Percentiles rank a stretch among this genome's conserved stretches.
These are phyloP conservation scores for Diadema setosum DNA, from an alignment of 35 echinoderm and acorn worm genomes.

Conservation along the genomic window DNA sequence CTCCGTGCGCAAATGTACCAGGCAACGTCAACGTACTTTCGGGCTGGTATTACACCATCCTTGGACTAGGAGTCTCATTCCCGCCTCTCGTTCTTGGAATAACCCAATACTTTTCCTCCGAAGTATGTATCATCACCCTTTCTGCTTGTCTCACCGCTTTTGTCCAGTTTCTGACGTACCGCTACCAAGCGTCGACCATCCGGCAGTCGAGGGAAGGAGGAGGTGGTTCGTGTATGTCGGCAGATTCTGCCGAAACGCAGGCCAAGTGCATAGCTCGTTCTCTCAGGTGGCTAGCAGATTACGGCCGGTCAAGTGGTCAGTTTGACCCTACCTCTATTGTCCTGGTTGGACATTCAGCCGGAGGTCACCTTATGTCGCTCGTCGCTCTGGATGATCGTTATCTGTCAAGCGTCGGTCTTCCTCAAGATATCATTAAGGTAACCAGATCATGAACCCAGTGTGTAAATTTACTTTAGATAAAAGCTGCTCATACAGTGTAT, in stretches of 20 bases:
- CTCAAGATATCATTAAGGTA: neutral
- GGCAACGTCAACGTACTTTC: neutral
- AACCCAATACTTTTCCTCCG: neutral
- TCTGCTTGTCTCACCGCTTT: neutral
- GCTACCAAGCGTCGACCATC: neutral
- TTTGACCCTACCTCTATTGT: neutral
- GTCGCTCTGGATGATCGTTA: neutral
- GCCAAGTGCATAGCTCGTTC: neutral
- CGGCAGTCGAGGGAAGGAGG: too few species aligned
- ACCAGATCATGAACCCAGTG: too few species aligned
- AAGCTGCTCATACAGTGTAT: too few species aligned
- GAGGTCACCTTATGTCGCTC: neutral
- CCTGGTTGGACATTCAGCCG: constrained; percentile 12
- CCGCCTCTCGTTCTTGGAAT: neutral
- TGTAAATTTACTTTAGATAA: too few species aligned
- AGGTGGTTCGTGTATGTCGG: neutral
- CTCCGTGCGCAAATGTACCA: neutral
- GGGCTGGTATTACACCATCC: neutral
- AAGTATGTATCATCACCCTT: neutral
- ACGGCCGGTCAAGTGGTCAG: neutral
- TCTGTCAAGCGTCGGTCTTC: neutral
- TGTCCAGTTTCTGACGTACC: neutral
- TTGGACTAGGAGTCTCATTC: neutral
- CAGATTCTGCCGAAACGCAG: neutral
- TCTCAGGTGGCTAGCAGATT: neutral